Evolutionary conservation across 2,797 vertebrate species (phyloP), one percentile per base, ranked within the genome.

Genomic region (Epinephelus malabaricus): DNA sequence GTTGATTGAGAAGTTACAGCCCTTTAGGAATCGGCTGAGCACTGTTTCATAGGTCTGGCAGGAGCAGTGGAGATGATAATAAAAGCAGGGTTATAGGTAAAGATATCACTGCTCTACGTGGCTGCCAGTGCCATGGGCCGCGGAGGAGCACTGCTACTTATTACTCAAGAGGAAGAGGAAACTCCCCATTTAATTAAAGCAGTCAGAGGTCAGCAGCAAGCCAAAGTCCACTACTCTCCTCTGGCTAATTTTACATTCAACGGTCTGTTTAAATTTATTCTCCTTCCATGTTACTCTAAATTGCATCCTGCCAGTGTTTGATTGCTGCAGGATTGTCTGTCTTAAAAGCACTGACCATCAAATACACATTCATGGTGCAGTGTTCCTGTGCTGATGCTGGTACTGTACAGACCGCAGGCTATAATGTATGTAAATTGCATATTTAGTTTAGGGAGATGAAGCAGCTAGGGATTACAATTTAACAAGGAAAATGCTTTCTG

Each of bases 401-500:
- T 46, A 79, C 63, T 68, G 78, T 59, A 71, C 72, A 76, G 86
- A 86, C 90, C 79, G 65, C 60, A 12, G 88, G 87, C 86, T 83
- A 78, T 92, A 92, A 93, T 93, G 86, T 92, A 92, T 94, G 93
- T 92, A 95, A 94, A 95, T 94, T 92, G 88, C 90, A 92, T 87
- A 91, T 91, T 93, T 92, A 92, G 91, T 92, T 92, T 92, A 89
- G 88, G 85, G 87, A 92, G 91, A 90, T 89, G 83, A 86, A 84
- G 88, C 87, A 85, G 87, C 85, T 69, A 71, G 92, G 90, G 93
- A 94, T 94, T 94, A 90, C 84, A 76, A 79, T 93, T 91, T 91
- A 92, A 94, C 90, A 92, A 89, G 88, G 86, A 89, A 88, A 95
- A 90, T 79, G 91, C 89, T 88, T 91, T 91, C 86, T 85, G 81